Evolutionary conservation across 1,140 invertebrate species (phyloP).

Genomic region (Leptinotarsa undecemlineata): DNA sequence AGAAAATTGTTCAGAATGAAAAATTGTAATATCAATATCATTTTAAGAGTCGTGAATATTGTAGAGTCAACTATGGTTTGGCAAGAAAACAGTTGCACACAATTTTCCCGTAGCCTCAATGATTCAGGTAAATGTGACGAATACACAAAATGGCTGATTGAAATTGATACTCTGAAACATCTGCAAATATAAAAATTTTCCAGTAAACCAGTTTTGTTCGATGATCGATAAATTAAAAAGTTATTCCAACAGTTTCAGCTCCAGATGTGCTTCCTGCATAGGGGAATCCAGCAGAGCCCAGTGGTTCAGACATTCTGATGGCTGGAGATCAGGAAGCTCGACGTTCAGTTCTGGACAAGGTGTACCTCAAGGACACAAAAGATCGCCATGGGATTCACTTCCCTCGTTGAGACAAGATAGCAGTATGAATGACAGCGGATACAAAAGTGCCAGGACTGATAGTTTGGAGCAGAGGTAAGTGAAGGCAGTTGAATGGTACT

Average conservation of each 20-base stretch:
- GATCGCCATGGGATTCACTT: slow-evolving; percentile 82
- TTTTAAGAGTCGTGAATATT: no score
- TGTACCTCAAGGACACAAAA: slow-evolving; percentile 61
- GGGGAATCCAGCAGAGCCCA: slow-evolving; percentile 81
- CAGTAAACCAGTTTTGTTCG: no score
- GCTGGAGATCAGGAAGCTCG: slow-evolving; percentile 80
- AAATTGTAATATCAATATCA: no score
- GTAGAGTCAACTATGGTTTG: no score
- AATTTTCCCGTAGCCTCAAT: no score
- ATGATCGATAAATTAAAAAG: neutral
- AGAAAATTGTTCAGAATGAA: no score
- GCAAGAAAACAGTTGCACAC: no score
- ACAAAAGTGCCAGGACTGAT: slow-evolving; percentile 81
- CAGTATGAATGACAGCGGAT: slow-evolving; percentile 82
- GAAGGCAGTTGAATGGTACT: neutral
- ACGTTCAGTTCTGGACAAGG: slow-evolving; percentile 64
- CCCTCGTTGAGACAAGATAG: slow-evolving; percentile 80
- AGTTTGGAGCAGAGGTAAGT: slow-evolving; percentile 80
- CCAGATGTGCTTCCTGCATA: slow-evolving; percentile 80
- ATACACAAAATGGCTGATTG: no score
- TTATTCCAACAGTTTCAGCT: slow-evolving; percentile 48
- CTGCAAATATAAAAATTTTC: no score
- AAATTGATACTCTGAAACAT: no score
- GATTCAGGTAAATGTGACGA: no score
- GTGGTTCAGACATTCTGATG: slow-evolving; percentile 85